Percentiles rank a stretch among this genome's conserved stretches.
Conservation (phyloP, 2,113 vertebrate genomes). For the Rousettus leschenaultii region DNA sequence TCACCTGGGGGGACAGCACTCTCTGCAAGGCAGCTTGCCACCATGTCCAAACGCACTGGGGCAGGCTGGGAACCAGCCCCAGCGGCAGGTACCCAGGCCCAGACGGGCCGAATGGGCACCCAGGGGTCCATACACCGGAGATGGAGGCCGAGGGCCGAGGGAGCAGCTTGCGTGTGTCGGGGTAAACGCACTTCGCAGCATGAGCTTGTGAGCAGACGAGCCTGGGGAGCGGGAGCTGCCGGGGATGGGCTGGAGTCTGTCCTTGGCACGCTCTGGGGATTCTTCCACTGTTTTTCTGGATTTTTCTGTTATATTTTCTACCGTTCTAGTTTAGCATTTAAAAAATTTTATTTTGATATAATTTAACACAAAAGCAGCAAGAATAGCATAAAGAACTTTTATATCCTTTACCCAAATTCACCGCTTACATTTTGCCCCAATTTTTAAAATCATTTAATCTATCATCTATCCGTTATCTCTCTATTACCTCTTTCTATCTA, state of each 20-base stretch:
- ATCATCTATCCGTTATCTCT: neutral
- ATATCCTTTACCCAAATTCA: neutral
- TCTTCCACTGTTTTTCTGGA: neutral
- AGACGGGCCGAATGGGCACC: neutral
- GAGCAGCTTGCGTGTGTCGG: neutral
- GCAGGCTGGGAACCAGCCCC: neutral
- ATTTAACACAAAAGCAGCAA: neutral
- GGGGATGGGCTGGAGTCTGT: neutral
- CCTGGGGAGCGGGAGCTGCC: fast-evolving
- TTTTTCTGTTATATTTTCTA: neutral
- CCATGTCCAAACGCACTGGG: neutral
- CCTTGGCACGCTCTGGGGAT: neutral
- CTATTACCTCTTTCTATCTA: neutral
- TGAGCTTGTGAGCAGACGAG: neutral
- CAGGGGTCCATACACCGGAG: fast-evolving
- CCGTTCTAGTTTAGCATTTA: neutral
- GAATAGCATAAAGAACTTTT: neutral
- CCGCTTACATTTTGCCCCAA: neutral
- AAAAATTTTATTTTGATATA: neutral
- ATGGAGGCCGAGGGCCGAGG: neutral
- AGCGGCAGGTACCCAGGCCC: neutral
- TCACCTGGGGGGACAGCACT: neutral
- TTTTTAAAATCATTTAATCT: neutral
- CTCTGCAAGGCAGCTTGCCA: too few species aligned
- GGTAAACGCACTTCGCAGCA: neutral